phyloP scores from a whole-genome alignment of 2,113 vertebrate genomes.

The Peromyscus polionotus region DNA sequence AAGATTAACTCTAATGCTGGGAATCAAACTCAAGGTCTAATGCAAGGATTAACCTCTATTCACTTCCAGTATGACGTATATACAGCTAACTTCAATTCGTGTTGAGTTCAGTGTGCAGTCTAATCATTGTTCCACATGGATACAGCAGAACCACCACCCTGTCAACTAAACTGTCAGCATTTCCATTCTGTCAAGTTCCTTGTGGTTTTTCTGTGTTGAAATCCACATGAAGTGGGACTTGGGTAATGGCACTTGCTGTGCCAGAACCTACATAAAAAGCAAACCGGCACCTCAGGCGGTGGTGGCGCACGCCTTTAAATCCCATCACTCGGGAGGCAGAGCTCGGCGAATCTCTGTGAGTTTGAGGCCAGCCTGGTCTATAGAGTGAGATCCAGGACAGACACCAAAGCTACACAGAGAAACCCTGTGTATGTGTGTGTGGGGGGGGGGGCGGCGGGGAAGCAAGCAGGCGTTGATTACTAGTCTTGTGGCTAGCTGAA shows the following conservation, averaged over 20 bases:
- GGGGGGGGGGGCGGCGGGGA: too few relatives aligned
- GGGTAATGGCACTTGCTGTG: too few relatives aligned
- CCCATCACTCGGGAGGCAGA: too few relatives aligned
- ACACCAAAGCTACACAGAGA: too few relatives aligned
- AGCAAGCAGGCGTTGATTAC: not conserved
- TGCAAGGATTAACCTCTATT: not conserved
- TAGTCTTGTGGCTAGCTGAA: not conserved
- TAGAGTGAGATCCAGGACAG: too few relatives aligned
- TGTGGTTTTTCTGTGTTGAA: not conserved
- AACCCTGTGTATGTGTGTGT: too few relatives aligned
- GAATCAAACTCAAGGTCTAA: too few relatives aligned
- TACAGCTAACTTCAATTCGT: not conserved
- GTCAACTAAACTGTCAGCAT: not conserved
- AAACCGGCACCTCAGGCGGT: not conserved
- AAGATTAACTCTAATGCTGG: not conserved
- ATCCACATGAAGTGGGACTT: too few relatives aligned
- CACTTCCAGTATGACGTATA: not conserved
- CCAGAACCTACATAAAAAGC: not conserved
- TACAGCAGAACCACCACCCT: not conserved
- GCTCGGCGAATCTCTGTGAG: too few relatives aligned
- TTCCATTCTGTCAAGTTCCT: not conserved
- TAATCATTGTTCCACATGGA: not conserved
- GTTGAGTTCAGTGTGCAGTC: not conserved
- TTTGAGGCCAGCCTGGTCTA: too few relatives aligned
- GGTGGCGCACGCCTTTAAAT: too few relatives aligned